These are phyloP conservation scores for Cecropterus lyciades DNA, from an alignment of 1,140 invertebrate species.

Conservation along the genomic window DNA sequence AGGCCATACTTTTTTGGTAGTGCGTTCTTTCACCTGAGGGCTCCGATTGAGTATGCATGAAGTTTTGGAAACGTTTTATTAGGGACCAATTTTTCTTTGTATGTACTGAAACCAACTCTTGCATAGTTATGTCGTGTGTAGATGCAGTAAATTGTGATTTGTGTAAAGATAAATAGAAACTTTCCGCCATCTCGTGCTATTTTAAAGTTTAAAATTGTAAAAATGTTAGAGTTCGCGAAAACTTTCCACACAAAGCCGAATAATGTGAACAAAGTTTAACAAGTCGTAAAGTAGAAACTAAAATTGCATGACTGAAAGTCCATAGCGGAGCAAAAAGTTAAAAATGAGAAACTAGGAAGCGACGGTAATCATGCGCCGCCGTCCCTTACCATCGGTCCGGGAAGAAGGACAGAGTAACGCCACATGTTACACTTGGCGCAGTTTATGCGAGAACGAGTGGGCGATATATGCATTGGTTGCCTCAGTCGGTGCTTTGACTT, in stretches of 20 bases:
- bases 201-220: conserved; percentile 1
- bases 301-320: conserved; percentile 12
- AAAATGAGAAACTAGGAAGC: conserved; percentile 25
- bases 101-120: conserved; percentile 8
- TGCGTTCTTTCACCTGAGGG: conserved; percentile 39
- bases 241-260: conserved; percentile 14
- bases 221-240: neutral
- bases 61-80: conserved; percentile 47
- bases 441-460: conserved; percentile 68
- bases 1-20: conserved; percentile 40
- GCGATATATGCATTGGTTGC: conserved; percentile 86
- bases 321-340: conserved; percentile 13
- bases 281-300: conserved; percentile 6
- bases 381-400: conserved; percentile 73
- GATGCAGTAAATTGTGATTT: conserved; percentile 12
- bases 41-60: conserved; percentile 52
- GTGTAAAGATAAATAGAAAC: neutral
- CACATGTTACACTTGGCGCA: conserved; percentile 56
- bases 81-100: conserved; percentile 25
- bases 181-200: neutral
- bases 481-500: conserved; percentile 88
- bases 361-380: conserved; percentile 65
- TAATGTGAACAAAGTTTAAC: conserved; percentile 10
- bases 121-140: neutral
- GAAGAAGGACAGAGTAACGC: conserved; percentile 58